phyloP scores from a whole-genome alignment of 2,888 invertebrate genomes.

The Bimastos eiseni region DNA sequence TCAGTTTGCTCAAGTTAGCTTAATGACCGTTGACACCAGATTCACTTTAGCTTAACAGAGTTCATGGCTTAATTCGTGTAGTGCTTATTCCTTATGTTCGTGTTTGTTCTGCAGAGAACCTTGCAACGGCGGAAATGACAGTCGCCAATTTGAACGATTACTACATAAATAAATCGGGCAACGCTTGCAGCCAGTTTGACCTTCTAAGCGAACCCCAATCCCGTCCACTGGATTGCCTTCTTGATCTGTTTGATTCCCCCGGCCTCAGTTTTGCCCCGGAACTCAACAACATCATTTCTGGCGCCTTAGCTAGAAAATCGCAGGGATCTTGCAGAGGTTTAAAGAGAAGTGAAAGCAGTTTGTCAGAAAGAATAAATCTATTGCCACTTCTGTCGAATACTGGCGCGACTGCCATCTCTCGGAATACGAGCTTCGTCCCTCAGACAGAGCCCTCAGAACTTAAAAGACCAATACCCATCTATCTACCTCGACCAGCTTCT shows the following conservation, averaged over 20 bases:
- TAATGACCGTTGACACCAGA: no score
- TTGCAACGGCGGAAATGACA: background rate
- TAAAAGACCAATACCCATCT: background rate
- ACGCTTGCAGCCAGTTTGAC: background rate
- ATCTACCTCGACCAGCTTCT: background rate
- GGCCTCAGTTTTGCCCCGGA: background rate
- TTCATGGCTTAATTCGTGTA: no score
- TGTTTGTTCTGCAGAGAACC: slow-evolving; percentile 19
- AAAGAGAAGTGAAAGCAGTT: background rate
- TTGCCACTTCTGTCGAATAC: background rate
- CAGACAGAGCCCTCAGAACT: no score
- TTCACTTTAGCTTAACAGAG: no score
- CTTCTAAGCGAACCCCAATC: background rate
- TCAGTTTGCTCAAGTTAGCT: no score
- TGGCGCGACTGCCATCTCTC: background rate
- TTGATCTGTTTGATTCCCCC: background rate
- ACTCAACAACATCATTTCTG: no score
- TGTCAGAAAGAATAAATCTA: background rate
- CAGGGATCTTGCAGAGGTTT: background rate
- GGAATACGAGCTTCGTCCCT: background rate
- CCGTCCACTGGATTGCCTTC: background rate
- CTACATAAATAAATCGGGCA: background rate
- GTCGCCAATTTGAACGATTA: background rate
- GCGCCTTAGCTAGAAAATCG: background rate
- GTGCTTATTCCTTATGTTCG: background rate